Conservation (phyloP, 2,888 invertebrate species). For the Cistogaster globosa region DNA sequence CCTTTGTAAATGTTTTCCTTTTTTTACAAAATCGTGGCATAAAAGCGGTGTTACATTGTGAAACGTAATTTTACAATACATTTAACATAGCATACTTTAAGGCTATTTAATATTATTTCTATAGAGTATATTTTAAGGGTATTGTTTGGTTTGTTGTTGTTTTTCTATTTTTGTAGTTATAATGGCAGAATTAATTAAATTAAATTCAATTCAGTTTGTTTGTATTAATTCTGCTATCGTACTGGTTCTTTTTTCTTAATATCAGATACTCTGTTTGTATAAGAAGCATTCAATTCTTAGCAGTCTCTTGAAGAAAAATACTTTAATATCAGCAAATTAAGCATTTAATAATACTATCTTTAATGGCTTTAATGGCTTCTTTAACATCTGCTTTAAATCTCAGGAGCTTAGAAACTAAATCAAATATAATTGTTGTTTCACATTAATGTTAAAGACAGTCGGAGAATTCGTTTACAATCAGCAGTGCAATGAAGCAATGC, state of each 20-base stretch:
- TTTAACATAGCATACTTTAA: conserved; percentile 62
- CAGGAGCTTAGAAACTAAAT: no score
- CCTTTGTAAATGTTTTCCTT: no score
- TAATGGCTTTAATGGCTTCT: no score
- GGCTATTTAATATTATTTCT: conserved; percentile 29
- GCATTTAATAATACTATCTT: no score
- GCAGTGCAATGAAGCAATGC: no score
- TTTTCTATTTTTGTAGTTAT: not conserved
- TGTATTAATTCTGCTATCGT: not conserved
- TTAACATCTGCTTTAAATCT: no score
- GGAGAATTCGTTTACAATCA: no score
- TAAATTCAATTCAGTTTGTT: conserved; percentile 22
- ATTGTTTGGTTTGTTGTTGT: not conserved
- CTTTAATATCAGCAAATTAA: no score
- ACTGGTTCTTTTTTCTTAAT: not conserved
- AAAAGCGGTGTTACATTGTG: not conserved
- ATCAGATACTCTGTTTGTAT: not conserved
- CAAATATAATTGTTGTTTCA: no score
- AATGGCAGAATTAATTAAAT: conserved; percentile 59
- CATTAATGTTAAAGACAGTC: no score
- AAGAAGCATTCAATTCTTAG: no score
- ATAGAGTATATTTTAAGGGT: conserved; percentile 5
- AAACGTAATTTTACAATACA: conserved; percentile 56
- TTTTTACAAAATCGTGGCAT: not conserved
- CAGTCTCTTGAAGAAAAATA: no score